Base-by-base conservation (phyloP, 2,113 vertebrate genomes). In the Phyllostomus hastatus region DNA sequence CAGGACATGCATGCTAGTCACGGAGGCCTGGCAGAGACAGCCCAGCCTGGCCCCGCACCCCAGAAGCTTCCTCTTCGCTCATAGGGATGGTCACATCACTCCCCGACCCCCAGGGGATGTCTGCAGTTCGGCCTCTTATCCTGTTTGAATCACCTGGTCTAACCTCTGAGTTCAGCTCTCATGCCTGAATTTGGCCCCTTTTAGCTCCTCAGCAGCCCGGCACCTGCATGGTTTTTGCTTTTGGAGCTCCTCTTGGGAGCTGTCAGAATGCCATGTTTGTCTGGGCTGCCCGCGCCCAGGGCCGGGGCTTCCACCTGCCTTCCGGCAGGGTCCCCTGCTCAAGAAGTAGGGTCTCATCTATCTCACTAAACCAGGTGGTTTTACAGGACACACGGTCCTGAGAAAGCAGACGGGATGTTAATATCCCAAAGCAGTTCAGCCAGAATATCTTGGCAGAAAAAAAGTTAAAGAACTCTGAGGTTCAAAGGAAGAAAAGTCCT, bases 1-100 rank as follows among this genome's bases (percentile, higher is more conserved):
- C 6, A 3, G 59, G 91, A 41, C 3, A 5, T 48, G 66, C 4
- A 0, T 2, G 1, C 0, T 3, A 24, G 43, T 2, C 2, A 12
- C 8, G 3, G 52, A 24, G 79, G 50, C 33, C 15, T 9, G n/a
- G n/a, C 48, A 17, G 33, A 41, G 64, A 17, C 19, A 8, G 52
- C 7, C 17, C 26, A 57, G 43, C 19, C 59, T 73, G 66, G 69
- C 24, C 31, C 31, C 4, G 15, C 1, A 54, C 33, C 43, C 33
- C 7, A 7, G 54, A 35, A 38, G 20, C 38, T 5, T 41, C 46
- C n/a, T 33, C 46, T 4, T 12, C 52, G 7, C 35, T 16, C 11
- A 7, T 0, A 6, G 38, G 15, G 10, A 10, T 8, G 0, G 19
- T 31, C 82, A 10, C 15, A 0, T n/a, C 35, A 43, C 11, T 26